Percentiles rank a stretch among this genome's conserved stretches.
Conservation (phyloP, 1,140 invertebrate species). For the Probaryconus sp. region DNA sequence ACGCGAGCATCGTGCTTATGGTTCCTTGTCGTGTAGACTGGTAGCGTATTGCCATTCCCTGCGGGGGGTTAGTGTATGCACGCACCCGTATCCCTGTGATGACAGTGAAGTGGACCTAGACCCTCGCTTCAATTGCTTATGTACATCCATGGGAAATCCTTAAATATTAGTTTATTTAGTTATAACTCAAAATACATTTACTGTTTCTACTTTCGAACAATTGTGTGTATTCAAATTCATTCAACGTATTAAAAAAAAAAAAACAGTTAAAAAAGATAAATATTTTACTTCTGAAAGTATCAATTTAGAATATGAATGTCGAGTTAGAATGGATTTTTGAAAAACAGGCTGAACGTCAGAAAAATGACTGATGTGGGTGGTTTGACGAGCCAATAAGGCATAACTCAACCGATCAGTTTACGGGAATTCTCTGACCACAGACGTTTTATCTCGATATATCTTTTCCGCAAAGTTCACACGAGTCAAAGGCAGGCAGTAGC, state of each 20-base stretch:
- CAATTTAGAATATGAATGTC: too few relatives aligned
- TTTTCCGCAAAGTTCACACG: slow-evolving; percentile 74
- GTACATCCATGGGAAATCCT: slow-evolving; percentile 75
- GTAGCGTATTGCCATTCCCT: slow-evolving; percentile 71
- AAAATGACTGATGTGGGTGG: slow-evolving; percentile 68
- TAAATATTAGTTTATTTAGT: slow-evolving; percentile 75
- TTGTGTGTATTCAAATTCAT: too few relatives aligned
- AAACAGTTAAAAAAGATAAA: too few relatives aligned
- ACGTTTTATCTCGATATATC: slow-evolving; percentile 64
- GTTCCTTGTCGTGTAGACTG: slow-evolving; percentile 63
- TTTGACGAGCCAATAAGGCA: slow-evolving; percentile 73
- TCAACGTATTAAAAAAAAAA: too few relatives aligned
- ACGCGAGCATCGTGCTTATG: slow-evolving; percentile 68
- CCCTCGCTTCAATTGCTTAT: slow-evolving; percentile 66
- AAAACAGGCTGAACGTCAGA: background rate
- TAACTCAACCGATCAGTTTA: slow-evolving; percentile 73
- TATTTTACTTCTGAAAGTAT: too few relatives aligned
- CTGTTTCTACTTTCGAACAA: slow-evolving; percentile 1
- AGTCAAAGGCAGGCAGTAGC: slow-evolving; percentile 38
- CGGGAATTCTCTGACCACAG: slow-evolving; percentile 60
- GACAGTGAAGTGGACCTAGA: slow-evolving; percentile 53
- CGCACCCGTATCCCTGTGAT: slow-evolving; percentile 71
- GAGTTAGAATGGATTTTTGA: too few relatives aligned
- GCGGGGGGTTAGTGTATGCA: slow-evolving; percentile 70
- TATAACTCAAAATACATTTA: slow-evolving; percentile 62